These are phyloP conservation scores for Aphelenchoides fujianensis DNA, from an alignment of 1,140 invertebrate species.

Conservation along the genomic window DNA sequence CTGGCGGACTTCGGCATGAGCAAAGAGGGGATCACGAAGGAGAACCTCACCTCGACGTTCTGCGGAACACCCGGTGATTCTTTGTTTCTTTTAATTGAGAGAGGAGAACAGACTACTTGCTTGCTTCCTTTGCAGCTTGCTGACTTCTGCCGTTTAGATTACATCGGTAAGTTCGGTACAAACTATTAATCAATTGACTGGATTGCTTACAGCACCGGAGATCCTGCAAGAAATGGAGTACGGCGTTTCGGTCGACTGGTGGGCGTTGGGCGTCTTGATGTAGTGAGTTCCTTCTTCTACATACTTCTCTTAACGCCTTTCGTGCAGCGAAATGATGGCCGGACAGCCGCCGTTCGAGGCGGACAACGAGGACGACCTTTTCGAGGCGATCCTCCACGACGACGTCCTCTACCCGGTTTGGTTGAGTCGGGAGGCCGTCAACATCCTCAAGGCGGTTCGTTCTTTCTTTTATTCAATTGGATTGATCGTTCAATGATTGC, in stretches of 20 bases:
- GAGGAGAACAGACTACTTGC: neutral
- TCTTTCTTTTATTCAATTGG: slow-evolving; percentile 26
- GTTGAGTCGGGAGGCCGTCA: slow-evolving; percentile 82
- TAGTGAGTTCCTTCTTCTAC: too few relatives aligned
- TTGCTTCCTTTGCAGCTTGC: neutral
- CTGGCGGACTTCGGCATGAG: slow-evolving; percentile 99
- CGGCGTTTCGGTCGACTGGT: slow-evolving; percentile 97
- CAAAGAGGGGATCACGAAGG: slow-evolving; percentile 90
- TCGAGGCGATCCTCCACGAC: slow-evolving; percentile 97
- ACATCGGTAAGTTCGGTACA: neutral
- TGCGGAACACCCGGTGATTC: slow-evolving; percentile 73
- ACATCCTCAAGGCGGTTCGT: slow-evolving; percentile 85
- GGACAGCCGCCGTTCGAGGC: slow-evolving; percentile 97
- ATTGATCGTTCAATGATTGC: too few relatives aligned
- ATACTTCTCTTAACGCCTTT: too few relatives aligned
- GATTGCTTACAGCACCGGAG: slow-evolving; percentile 67
- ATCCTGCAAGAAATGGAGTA: slow-evolving; percentile 94
- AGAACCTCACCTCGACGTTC: slow-evolving; percentile 92
- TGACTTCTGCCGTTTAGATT: slow-evolving; percentile 1
- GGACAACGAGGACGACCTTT: slow-evolving; percentile 96
- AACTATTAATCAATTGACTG: too few relatives aligned
- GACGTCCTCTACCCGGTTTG: slow-evolving; percentile 90
- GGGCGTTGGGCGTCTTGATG: too few relatives aligned
- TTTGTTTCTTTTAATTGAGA: slow-evolving; percentile 18
- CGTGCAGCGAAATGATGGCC: slow-evolving; percentile 99